phyloP scores from a whole-genome alignment of 2,113 vertebrate species.

The Hepsetus odoe region DNA sequence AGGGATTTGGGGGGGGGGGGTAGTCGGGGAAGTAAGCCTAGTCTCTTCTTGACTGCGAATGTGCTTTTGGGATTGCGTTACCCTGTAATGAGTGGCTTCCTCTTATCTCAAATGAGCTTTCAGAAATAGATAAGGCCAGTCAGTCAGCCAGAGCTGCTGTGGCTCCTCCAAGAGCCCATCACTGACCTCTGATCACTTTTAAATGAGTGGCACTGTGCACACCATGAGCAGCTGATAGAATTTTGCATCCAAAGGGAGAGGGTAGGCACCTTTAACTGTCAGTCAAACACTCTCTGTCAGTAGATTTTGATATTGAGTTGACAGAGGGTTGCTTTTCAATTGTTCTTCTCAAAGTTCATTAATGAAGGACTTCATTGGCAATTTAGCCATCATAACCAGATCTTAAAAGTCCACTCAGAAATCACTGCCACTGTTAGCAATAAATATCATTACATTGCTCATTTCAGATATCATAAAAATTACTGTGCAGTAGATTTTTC shows the following conservation, averaged over 20 bases:
- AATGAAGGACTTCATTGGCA: neutral
- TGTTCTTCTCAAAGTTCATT: neutral
- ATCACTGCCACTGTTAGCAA: neutral
- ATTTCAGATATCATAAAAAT: too few relatives aligned
- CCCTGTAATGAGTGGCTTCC: slow-evolving; percentile 24
- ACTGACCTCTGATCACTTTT: slow-evolving; percentile 10
- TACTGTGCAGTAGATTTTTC: too few relatives aligned
- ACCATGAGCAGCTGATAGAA: neutral
- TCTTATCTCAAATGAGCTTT: slow-evolving; percentile 40
- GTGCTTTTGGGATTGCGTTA: slow-evolving; percentile 19
- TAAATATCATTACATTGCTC: too few relatives aligned
- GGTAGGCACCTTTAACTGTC: neutral
- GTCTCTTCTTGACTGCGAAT: neutral
- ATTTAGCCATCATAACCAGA: neutral
- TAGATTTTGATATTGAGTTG: neutral
- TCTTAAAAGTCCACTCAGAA: too few relatives aligned
- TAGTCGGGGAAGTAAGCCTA: neutral
- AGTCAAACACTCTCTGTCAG: neutral
- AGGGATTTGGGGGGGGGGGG: neutral
- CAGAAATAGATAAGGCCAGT: slow-evolving; percentile 23
- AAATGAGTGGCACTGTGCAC: slow-evolving; percentile 3
- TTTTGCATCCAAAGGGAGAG: slow-evolving; percentile 15
- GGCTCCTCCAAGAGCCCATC: neutral
- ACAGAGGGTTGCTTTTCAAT: neutral
- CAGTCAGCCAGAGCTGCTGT: slow-evolving; percentile 7